phyloP scores from a whole-genome alignment of 2,113 vertebrate species.

The Anguilla japonica region DNA sequence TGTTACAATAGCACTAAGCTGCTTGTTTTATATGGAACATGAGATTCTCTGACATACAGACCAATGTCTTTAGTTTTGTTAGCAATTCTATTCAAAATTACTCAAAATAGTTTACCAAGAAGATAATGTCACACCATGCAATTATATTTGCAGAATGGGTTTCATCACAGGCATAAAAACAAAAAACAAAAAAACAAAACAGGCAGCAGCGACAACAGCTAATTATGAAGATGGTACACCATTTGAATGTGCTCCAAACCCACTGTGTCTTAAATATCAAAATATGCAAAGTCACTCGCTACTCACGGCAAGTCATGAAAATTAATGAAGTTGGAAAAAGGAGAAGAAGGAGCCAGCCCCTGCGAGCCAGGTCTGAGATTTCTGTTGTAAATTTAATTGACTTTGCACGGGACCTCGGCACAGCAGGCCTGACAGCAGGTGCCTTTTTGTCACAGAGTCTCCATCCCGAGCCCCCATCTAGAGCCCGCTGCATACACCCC shows the following conservation, averaged over 20 bases:
- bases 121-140: not conserved
- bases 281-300: not conserved
- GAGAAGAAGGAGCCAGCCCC: not conserved
- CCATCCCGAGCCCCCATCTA: not conserved
- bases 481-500: not conserved
- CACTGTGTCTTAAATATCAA: not conserved
- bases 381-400: constrained; percentile 15
- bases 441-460: not conserved
- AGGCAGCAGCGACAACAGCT: not conserved
- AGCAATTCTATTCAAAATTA: not conserved
- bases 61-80: not conserved
- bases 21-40: too few species aligned
- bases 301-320: not conserved
- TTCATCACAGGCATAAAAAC: not conserved
- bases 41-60: too few species aligned
- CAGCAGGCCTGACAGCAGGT: constrained; percentile 13
- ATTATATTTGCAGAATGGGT: not conserved
- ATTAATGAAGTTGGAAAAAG: not conserved
- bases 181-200: not conserved
- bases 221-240: not conserved
- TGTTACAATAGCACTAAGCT: too few species aligned
- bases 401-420: constrained; percentile 16
- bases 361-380: not conserved
- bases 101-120: not conserved
- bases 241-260: not conserved